Base-by-base conservation (phyloP, 2,888 invertebrate genomes). In the Pocota personata region DNA sequence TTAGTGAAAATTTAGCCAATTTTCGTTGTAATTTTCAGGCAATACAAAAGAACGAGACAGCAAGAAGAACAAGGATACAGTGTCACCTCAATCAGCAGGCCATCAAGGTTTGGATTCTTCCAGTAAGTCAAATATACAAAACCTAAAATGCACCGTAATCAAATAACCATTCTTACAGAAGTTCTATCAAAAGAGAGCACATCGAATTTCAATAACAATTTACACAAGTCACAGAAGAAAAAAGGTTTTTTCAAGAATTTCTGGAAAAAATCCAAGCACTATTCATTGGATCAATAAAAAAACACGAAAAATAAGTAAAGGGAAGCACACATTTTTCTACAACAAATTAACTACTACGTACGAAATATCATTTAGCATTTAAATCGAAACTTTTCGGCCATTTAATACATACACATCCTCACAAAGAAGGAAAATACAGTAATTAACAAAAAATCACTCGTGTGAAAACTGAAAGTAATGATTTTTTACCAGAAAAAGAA, bases 171-270 rank as follows among this genome's bases (percentile, higher is more conserved):
- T 10, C 30, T 75, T 76, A 30, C 72, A 86, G 86, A 86, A 82
- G 66, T 82, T 72, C 58, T 77, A 62, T 40, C 82, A 48, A 91
- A 91, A 87, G 91, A 91, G 40, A 88, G 77, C 76, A 88, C 87
- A 88, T 90, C 90, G 78, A 90, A 89, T 71, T 90, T 89, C 57
- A 90, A 88, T 86, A 89, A 89, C 76, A 89, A 89, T 73, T 62
- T 84, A 73, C 90, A 90, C 67, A 92, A 91, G 84, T 89, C 91
- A 75, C 96, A 96, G 88, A 97, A 97, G 93, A 96, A 97, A 92
- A 96, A 96, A 93, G 96, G 97, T 88, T 97, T 97, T 93, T 97
- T 97, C 93, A 96, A 96, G 93, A 96, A 95, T 92, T 95, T 97
- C 89, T 97, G 97, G 97, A 97, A 97, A 93, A 95, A 96, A 90